Percentiles rank a stretch among this genome's conserved stretches.
Evolutionary conservation across 2,888 invertebrate genomes (phyloP).

Genomic region (Tubulanus polymorphus): DNA sequence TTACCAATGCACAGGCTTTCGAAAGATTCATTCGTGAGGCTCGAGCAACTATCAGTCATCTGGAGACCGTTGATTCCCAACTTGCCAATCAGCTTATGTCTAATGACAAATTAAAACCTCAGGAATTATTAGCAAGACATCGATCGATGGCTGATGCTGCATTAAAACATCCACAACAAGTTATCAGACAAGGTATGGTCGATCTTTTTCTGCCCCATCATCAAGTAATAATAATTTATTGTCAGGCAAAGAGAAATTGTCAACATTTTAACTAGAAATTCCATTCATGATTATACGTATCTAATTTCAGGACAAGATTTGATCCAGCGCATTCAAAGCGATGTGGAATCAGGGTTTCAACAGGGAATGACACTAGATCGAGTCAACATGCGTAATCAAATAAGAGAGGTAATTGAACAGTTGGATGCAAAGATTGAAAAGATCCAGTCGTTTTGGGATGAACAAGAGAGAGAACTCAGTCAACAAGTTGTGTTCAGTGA

Average conservation of each 20-base stretch:
- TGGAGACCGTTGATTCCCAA: slow-evolving; percentile 63
- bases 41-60: slow-evolving; percentile 60
- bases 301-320: slow-evolving; percentile 31
- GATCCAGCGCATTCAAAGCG: slow-evolving; percentile 29
- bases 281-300: slow-evolving; percentile 9
- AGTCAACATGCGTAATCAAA: slow-evolving; percentile 39
- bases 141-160: slow-evolving; percentile 38
- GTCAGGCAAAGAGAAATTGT: background rate
- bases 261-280: slow-evolving; percentile 7
- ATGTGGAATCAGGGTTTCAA: slow-evolving; percentile 22
- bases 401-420: slow-evolving; percentile 38
- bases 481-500: slow-evolving; percentile 31
- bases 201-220: too few species aligned
- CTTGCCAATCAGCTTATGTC: slow-evolving; percentile 59
- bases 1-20: slow-evolving; percentile 58
- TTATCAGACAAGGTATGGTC: slow-evolving; percentile 37
- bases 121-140: slow-evolving; percentile 40
- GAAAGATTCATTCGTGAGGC: slow-evolving; percentile 67
- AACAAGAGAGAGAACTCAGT: slow-evolving; percentile 28
- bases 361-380: slow-evolving; percentile 38
- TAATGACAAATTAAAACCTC: slow-evolving; percentile 52
- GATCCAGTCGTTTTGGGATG: slow-evolving; percentile 33
- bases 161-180: slow-evolving; percentile 31
- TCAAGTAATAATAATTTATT: too few species aligned
- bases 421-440: slow-evolving; percentile 43